Evolutionary conservation across 2,113 vertebrate species (phyloP), one percentile per base, ranked within the genome.

Genomic region (Synodontis membranacea): DNA sequence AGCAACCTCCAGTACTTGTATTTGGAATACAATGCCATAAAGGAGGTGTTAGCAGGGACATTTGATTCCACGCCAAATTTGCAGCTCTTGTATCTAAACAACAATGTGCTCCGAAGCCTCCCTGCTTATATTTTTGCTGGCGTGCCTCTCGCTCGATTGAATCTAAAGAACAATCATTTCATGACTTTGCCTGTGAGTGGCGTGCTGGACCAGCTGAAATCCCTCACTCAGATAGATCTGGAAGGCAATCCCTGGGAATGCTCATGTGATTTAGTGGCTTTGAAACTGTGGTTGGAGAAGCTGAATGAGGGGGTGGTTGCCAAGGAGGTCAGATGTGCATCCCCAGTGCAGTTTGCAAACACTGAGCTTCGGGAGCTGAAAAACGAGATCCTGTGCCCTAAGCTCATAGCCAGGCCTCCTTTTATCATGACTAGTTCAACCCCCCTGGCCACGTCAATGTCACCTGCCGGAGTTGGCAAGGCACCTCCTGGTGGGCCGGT

Each of bases 201-300:
- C 52, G 98, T 99, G 86, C 94, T 99, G 34, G 98, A 99, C 93
- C 97, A 99, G 93, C 94, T 99, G 82, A 96, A 95, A 70, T 95
- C 98, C 34, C 93, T 99, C 52, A 97, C 97, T 14, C 98, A 99
- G 72, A 98, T 99, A 86, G 98, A 99, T 93, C 91, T 99, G 86
- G 98, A 99, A 89, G 98, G 97, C 83, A 99, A 99, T 90, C 98
- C 98, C 0, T 99, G 98, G 98, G 98, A 99, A 92, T 99, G 98
- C 91, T 97, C 97, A 44, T 99, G 98, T 84, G 97, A 99, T 94
- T 94, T 99, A 90, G 97, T 99, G 62, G 96, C 97, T 84, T 93
- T 99, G 85, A 99, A 99, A 89, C 95, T 99, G 54, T 99, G 98
- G 98, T 94, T 99, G 48, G 97, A 99, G 91, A 98, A 97, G 90